Evolutionary conservation across 2,113 vertebrate species (phyloP), one percentile per base, ranked within the genome.

Genomic region (Alethe diademata): DNA sequence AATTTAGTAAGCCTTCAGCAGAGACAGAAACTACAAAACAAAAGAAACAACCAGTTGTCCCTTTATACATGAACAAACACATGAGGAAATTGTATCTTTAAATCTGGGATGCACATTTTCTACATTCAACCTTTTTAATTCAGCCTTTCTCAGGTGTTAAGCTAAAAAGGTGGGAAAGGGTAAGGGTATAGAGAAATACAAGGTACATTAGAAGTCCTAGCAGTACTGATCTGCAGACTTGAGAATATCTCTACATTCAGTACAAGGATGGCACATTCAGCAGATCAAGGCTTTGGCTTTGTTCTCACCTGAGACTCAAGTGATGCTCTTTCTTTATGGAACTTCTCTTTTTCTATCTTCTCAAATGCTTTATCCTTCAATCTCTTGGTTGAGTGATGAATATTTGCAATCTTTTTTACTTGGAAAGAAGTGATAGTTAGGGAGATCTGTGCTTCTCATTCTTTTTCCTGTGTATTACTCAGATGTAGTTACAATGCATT

Each of bases 341-440:
- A 23, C 53, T 95, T 98, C 65, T 98, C 98, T 80, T 97, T 98
- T 71, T 98, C 98, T 82, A 31, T 78, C 83, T 97, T 98, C 65
- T 98, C 98, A 20, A 83, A 61, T 79, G 28, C 26, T 90, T 98
- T 98, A 6, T 97, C 98, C 89, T 98, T 98, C 47, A 92, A 86
- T 98, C 98, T 96, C 90, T 91, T 95, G 18, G 71, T 83, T 88
- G 74, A 60, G 97, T 98, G 97, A 95, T 78, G 62, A 97, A 80
- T 58, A 62, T 54, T 86, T 88, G 91, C 67, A 56, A 96, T 78
- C 89, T 98, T 99, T 43, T 92, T 97, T 24, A 95, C 96, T 58
- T 98, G 97, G n/a, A 17, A 95, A 78, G 57, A 48, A 71, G 97
- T 96, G 9, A 86, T 60, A 35, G 19, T 92, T 80, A 91, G 70